Base-by-base conservation (phyloP, 2,113 vertebrate species). In the Strix aluco region DNA sequence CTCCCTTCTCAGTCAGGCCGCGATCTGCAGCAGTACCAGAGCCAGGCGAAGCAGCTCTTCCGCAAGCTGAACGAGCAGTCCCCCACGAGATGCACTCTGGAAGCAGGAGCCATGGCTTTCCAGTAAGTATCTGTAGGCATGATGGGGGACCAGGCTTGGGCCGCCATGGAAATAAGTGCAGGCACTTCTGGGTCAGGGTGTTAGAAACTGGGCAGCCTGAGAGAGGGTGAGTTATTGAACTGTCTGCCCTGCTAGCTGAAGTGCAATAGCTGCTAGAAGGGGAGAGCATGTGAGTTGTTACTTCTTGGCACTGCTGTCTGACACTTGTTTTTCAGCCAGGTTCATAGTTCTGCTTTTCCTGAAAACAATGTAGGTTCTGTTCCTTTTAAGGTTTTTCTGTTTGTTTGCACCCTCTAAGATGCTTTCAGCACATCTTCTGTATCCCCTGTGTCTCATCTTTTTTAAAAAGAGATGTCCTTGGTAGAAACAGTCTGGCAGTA, bases 1-100 rank as follows among this genome's bases (percentile, higher is more conserved):
- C 49, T 95, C 93, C 42, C 84, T 96, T 42, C 57, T 75, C 93
- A 99, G 99, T 97, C 99, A 95, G 99, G 99, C 91, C 98, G 99
- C 52, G 99, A 99, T 91, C 98, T 99, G 86, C 99, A 99, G 78
- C 99, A 99, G 90, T 99, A 99, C 97, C 99, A 99, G 98, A 99
- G 98, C 95, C 99, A 99, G 90, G 99, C 99, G 8, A 99, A 99
- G 97, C 99, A 99, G 96, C 99, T 99, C 44, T 99, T 99, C 95
- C 98, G 99, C 81, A 99, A 99, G 83, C 97, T 99, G 94, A 99
- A 99, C 47, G 99, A 99, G 46, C 99, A 99, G 94, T 99, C 99
- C 67, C 99, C 99, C 40, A 98, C 98, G 4, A 98, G 99, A 27
- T 99, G 99, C 94, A 99, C 99, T 3, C 97, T 99, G 81, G 99